These are phyloP conservation scores for Odontamblyopus lacepedii DNA, from an alignment of 2,797 vertebrate species.

Conservation along the genomic window DNA sequence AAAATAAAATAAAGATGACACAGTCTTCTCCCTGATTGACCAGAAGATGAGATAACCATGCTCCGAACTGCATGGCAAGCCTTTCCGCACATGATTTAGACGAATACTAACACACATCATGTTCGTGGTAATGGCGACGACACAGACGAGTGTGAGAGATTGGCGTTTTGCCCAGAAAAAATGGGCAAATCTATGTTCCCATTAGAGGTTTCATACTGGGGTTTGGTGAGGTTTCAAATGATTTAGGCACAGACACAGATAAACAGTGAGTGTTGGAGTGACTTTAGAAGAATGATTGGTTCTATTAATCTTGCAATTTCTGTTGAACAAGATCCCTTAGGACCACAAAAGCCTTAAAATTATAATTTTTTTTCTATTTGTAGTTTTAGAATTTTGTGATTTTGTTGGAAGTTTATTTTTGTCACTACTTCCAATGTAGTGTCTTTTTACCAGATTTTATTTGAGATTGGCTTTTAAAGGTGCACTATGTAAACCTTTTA, in stretches of 20 bases:
- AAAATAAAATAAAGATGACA: too few relatives aligned
- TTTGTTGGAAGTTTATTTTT: not conserved
- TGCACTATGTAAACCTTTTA: not conserved
- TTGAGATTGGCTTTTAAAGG: not conserved
- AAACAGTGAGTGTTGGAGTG: conserved; percentile 11
- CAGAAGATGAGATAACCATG: not conserved
- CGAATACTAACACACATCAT: conserved; percentile 21
- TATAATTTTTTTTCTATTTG: not conserved
- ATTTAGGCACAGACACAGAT: conserved; percentile 11
- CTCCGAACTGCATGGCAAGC: conserved; percentile 5
- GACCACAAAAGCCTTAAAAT: not conserved
- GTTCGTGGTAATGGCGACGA: conserved; percentile 17
- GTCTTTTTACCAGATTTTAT: not conserved
- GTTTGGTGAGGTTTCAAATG: conserved; percentile 21
- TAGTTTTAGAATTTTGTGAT: not conserved
- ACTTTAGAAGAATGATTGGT: not conserved
- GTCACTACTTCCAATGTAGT: not conserved
- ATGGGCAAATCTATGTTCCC: conserved; percentile 8
- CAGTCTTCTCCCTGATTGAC: not conserved
- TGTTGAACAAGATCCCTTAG: not conserved
- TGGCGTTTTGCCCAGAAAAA: conserved; percentile 27
- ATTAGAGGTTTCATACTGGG: not conserved
- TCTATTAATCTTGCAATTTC: not conserved
- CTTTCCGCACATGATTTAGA: conserved; percentile 12
- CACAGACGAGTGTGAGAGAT: conserved; percentile 6